phyloP scores from a whole-genome alignment of 2,113 vertebrate genomes.

The Entosphenus tridentatus region DNA sequence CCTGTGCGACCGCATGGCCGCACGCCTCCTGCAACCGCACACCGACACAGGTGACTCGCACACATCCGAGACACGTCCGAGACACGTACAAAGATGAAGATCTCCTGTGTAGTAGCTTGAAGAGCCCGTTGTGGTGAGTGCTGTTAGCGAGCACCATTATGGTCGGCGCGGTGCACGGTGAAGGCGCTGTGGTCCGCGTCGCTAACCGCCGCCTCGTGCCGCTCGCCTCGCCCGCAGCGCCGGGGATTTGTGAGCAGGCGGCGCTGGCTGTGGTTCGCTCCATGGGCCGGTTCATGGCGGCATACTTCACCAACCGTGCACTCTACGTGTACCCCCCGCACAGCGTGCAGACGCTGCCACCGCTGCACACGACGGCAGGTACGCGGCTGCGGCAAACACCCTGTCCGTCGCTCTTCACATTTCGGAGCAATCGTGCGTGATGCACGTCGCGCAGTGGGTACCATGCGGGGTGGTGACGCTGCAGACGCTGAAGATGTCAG shows the following conservation, averaged over 20 bases:
- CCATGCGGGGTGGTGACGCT: no score
- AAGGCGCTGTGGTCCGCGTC: background rate
- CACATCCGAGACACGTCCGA: background rate
- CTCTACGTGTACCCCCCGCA: slow-evolving; percentile 56
- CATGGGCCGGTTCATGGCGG: slow-evolving; percentile 74
- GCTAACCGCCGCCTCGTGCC: background rate
- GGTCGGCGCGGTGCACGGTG: no score
- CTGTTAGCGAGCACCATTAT: background rate
- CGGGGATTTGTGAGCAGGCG: slow-evolving; percentile 10
- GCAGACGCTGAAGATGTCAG: no score
- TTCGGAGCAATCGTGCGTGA: no score
- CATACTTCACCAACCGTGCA: slow-evolving; percentile 57
- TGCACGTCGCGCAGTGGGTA: no score
- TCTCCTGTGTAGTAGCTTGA: slow-evolving; percentile 11
- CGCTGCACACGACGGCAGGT: slow-evolving; percentile 38
- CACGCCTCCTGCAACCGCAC: no score
- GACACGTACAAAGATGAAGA: background rate
- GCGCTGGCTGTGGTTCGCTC: slow-evolving; percentile 38
- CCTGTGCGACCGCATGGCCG: slow-evolving; percentile 36
- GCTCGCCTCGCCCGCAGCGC: no score
- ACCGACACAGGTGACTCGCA: no score
- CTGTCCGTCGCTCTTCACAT: no score
- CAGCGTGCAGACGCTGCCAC: slow-evolving; percentile 34
- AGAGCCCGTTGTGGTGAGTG: slow-evolving; percentile 22
- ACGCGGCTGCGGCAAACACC: background rate